Base-by-base conservation (phyloP, 2,888 invertebrate species). In the Athalia cordata region DNA sequence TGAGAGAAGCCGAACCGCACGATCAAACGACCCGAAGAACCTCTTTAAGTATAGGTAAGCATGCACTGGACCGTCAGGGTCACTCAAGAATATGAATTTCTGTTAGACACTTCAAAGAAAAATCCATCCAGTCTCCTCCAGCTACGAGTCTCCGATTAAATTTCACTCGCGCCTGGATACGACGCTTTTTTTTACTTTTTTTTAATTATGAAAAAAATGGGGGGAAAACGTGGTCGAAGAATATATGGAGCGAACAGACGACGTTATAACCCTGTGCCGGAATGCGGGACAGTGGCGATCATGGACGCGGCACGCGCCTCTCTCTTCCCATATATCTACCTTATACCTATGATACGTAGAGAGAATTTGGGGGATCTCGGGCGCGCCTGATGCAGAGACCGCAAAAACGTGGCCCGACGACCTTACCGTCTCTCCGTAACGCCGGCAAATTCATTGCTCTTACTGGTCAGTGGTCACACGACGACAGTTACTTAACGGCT, bases 401-500 rank as follows among this genome's bases (percentile, higher is more conserved):
- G 62, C 62, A 62, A 62, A 29, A 29, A 29, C 29, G 29, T 29
- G 29, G 29, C 29, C 66, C 64, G 64, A 64, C n/a, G 49, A n/a
- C 13, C 15, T 66, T 49, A 49, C 66, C 15, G 66, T 66, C 66
- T 55, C 29, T 68, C 11, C 68, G 68, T 68, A 29, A 52, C 55
- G n/a, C 29, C 50, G 43, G 9, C 2, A 59, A 59, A 72, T 72
- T 72, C 72, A 72, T 72, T 47, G 72, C 72, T 72, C 13, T 68
- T 29, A 68, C 45, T 59, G 57, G 59, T 13, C 72, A 47, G 6
- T 47, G 57, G 59, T 59, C 57, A 47, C 45, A 72, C 45, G 59
- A 72, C 72, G 72, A 72, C 72, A 72, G 45, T 72, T 72, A 72
- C 72, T 72, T 72, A 72, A 72, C 72, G 72, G 72, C 72, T 72